Conservation (phyloP, 2,797 vertebrate species). For the Glyptemys insculpta region DNA sequence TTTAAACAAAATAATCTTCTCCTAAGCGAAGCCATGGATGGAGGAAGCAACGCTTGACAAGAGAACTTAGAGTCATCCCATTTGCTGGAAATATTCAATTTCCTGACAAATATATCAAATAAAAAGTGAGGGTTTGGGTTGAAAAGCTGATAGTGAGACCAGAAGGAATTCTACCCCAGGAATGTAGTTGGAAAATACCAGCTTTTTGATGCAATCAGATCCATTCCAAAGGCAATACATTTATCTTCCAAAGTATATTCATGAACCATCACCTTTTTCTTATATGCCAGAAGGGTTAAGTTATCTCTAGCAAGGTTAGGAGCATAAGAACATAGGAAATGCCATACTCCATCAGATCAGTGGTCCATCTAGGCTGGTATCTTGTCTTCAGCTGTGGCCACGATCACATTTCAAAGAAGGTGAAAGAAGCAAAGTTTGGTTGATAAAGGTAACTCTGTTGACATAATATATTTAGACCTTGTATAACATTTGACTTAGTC, state of each 20-base stretch:
- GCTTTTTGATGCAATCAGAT: neutral
- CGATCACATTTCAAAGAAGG: neutral
- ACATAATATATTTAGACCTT: neutral
- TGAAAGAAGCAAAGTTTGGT: neutral
- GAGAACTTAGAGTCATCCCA: rapidly evolving
- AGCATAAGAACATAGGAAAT: neutral
- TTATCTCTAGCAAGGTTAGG: neutral
- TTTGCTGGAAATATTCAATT: neutral
- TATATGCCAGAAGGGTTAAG: rapidly evolving
- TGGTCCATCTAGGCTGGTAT: neutral
- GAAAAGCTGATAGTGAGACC: neutral
- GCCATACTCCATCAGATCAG: neutral
- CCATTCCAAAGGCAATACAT: neutral
- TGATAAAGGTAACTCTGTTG: neutral
- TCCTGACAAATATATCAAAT: neutral
- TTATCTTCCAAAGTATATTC: neutral
- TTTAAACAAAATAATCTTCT: neutral
- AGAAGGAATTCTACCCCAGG: neutral
- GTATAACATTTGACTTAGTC: neutral
- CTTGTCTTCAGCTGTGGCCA: neutral
- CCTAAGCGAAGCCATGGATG: neutral
- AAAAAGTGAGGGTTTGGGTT: neutral
- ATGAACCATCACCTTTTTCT: neutral
- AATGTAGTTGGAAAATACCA: neutral
- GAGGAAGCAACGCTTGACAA: neutral